Evolutionary conservation across 2,888 invertebrate genomes (phyloP).

Genomic region (Artemia sinica): DNA sequence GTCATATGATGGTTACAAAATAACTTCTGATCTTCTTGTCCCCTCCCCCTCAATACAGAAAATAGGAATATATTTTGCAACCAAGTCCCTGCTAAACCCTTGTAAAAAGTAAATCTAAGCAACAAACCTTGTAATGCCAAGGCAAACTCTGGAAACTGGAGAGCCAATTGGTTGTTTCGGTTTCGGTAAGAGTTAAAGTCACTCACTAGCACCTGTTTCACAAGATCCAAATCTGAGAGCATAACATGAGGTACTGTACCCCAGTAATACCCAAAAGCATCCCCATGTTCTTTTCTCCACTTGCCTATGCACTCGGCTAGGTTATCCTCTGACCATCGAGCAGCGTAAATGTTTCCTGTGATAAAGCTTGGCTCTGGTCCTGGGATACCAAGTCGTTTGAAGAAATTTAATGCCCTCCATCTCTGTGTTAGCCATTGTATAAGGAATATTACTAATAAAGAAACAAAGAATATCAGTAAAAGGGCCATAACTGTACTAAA

Average conservation of each 20-base stretch:
- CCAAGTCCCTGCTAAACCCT: too few species aligned
- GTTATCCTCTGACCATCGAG: conserved; percentile 28
- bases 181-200: conserved; percentile 29
- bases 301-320: conserved; percentile 24
- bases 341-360: conserved; percentile 19
- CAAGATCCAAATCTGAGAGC: conserved; percentile 26
- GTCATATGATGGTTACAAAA: too few species aligned
- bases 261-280: conserved; percentile 27
- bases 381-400: conserved; percentile 21
- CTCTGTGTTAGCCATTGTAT: conserved; percentile 10
- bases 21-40: too few species aligned
- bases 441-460: conserved; percentile 1
- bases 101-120: too few species aligned
- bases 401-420: conserved; percentile 15
- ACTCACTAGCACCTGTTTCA: conserved; percentile 29
- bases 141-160: neutral
- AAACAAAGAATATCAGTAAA: neutral
- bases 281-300: conserved; percentile 27
- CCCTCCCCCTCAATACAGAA: too few species aligned
- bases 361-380: conserved; percentile 22
- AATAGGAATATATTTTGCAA: too few species aligned
- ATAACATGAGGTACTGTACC: conserved; percentile 27
- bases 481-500: neutral
- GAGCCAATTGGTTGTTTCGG: neutral
- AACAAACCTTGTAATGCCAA: conserved; percentile 8